These are phyloP conservation scores for Trissolcus japonicus DNA, from an alignment of 2,888 invertebrate genomes.

Conservation along the genomic window DNA sequence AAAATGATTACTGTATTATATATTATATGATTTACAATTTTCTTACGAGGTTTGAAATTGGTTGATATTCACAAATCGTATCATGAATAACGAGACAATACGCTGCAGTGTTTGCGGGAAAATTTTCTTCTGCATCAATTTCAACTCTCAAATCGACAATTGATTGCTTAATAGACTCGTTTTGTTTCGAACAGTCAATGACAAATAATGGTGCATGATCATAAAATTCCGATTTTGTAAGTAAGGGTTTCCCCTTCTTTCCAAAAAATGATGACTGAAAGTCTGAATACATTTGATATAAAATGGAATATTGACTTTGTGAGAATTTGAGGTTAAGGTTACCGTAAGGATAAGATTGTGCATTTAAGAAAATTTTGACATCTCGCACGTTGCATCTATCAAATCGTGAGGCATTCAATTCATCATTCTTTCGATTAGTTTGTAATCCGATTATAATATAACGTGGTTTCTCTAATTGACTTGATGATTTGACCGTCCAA, in stretches of 20 bases:
- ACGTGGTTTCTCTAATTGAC: slow-evolving; percentile 6
- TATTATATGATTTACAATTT: background rate
- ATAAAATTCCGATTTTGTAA: background rate
- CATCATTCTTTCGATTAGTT: background rate
- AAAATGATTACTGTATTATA: background rate
- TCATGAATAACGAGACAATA: slow-evolving; percentile 4
- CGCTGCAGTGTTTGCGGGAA: background rate
- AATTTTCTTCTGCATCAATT: background rate
- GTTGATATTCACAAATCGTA: background rate
- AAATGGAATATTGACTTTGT: background rate
- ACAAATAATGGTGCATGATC: background rate
- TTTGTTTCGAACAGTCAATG: slow-evolving; percentile 2
- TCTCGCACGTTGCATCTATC: background rate
- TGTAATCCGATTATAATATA: slow-evolving; percentile 1
- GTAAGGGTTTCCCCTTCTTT: background rate
- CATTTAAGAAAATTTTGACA: background rate
- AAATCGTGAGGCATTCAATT: background rate
- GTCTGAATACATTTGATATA: slow-evolving; percentile 1
- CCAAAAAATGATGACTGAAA: background rate
- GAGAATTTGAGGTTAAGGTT: background rate
- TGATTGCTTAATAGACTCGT: slow-evolving; percentile 1
- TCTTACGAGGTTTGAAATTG: background rate
- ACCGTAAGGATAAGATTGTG: background rate
- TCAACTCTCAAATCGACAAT: background rate
- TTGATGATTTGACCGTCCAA: slow-evolving; percentile 1